A percentile compares a stretch with the other conserved stretches of the same genome.
Conservation (phyloP, 2,113 vertebrate genomes). For the Albula glossodonta region DNA sequence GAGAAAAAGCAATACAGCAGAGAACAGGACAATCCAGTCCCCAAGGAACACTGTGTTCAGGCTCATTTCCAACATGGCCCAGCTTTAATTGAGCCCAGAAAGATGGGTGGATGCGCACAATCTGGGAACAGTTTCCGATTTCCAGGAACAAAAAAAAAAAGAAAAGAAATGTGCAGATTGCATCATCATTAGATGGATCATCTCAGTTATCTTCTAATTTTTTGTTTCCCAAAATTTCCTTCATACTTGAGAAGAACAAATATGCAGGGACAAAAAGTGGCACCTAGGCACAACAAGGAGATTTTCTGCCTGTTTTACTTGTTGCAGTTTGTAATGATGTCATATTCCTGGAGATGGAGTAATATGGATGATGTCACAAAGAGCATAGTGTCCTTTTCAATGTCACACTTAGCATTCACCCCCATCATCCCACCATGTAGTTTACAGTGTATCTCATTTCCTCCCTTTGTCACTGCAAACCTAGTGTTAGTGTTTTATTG, state of each 20-base stretch:
- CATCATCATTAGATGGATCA: constrained; percentile 2
- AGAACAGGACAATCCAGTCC: neutral
- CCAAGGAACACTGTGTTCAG: neutral
- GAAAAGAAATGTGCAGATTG: neutral
- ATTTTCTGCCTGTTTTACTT: neutral
- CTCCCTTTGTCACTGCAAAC: neutral
- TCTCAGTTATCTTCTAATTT: neutral
- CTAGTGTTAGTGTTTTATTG: neutral
- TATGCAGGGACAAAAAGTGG: neutral
- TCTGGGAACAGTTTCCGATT: neutral
- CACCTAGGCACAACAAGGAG: neutral
- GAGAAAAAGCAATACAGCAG: neutral
- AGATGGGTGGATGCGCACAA: neutral
- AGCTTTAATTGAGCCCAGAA: neutral
- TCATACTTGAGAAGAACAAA: neutral
- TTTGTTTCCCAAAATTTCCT: neutral
- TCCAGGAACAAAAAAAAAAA: neutral
- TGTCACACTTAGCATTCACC: neutral
- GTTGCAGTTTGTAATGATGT: neutral
- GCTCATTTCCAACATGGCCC: neutral
- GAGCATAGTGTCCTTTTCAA: neutral
- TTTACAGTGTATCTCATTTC: constrained; percentile 5
- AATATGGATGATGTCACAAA: neutral
- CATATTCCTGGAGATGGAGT: neutral
- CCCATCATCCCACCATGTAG: neutral